Evolutionary conservation across 2,888 invertebrate genomes (phyloP), one percentile per base, ranked within the genome.

Genomic region (Baccha elongata): DNA sequence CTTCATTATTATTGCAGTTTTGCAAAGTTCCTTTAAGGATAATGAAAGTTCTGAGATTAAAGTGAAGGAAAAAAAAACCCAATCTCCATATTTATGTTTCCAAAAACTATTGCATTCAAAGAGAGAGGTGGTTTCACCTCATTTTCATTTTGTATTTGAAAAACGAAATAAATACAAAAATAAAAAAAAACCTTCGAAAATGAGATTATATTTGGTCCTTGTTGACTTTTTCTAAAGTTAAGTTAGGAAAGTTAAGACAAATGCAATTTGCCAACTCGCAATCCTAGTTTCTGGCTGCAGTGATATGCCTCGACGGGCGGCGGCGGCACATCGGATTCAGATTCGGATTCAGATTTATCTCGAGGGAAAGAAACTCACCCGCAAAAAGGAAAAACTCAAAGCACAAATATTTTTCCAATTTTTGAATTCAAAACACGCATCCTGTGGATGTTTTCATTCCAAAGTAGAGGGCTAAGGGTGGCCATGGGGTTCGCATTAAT

Each of bases 221-320:
- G 83, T 83, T 83, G 83, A 83, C 78, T 83, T 83, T 83, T 73
- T 68, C 68, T 46, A 83, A 83, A 83, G 78, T 83, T 78, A 72
- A 83, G 83, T 83, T 83, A 78, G 83, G 78, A 83, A 83, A 83
- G 83, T 83, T 83, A 83, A 83, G 78, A 78, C 78, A 83, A 83
- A 83, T 83, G 83, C 83, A 83, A 83, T 83, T 83, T 83, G 55
- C 78, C 72, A 83, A 78, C 78, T 78, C 55, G 37, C 62, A 78
- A 67, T 71, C 58, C 64, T 60, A 62, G 17, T 42, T 58, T 40
- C 55, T 55, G 35, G 55, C 37, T 58, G 71, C 75, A 75, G 75
- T 75, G 81, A 76, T 76, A 75, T 44, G 74, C 48, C 62, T 68
- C 37, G 48, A 42, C 42, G 32, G 46, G 19, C 19, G 44, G 19